Conservation (phyloP, 2,888 invertebrate species). For the Tinea semifulvella region DNA sequence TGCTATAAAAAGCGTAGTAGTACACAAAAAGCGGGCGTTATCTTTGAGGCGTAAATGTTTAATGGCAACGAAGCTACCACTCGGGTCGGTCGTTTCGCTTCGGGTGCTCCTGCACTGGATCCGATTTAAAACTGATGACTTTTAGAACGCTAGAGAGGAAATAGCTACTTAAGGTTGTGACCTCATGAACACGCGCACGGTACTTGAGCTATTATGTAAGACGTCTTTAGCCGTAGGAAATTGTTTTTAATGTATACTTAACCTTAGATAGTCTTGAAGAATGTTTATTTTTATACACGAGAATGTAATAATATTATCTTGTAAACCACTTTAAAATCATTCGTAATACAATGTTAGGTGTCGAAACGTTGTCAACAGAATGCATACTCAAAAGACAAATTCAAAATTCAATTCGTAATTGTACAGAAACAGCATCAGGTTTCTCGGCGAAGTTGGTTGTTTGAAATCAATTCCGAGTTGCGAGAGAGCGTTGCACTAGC, state of each 20-base stretch:
- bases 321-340: no score
- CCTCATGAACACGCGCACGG: constrained; percentile 26
- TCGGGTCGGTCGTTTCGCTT: constrained; percentile 17
- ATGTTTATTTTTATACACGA: no score
- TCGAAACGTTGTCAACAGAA: no score
- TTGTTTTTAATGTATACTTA: constrained; percentile 13
- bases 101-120: constrained; percentile 37
- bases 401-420: constrained; percentile 5
- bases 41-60: constrained; percentile 57
- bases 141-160: constrained; percentile 44
- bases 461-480: constrained; percentile 8
- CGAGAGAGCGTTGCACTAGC: constrained; percentile 2
- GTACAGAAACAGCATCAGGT: not conserved
- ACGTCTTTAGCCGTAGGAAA: constrained; percentile 8
- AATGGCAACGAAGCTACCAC: constrained; percentile 37
- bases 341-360: no score
- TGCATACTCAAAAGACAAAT: not conserved
- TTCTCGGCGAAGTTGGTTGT: constrained; percentile 1
- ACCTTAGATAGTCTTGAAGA: constrained; percentile 4
- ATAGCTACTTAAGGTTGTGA: constrained; percentile 48
- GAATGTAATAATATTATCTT: no score
- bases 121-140: constrained; percentile 60
- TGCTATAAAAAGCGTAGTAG: constrained; percentile 42
- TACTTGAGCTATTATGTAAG: constrained; percentile 35
- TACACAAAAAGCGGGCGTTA: constrained; percentile 53